These are phyloP conservation scores for Tautogolabrus adspersus DNA, from an alignment of 2,113 vertebrate genomes.

Conservation along the genomic window DNA sequence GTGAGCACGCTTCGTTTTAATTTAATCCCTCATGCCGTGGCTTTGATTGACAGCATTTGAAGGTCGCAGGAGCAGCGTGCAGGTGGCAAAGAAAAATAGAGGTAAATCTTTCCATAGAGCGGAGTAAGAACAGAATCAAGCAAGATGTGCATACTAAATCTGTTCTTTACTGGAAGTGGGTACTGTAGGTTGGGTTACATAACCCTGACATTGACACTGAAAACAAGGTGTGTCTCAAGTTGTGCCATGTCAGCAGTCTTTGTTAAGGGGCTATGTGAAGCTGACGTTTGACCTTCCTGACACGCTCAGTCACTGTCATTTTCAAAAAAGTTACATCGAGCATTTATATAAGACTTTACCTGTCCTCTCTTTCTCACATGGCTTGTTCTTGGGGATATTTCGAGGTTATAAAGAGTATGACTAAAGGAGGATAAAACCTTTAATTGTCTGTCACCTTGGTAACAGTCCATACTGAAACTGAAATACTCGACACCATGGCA, in stretches of 20 bases:
- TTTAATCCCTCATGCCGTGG: constrained; percentile 46
- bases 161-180: background rate
- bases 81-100: constrained; percentile 21
- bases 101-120: background rate
- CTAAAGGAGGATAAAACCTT: constrained; percentile 23
- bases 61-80: constrained; percentile 45
- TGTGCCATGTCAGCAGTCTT: background rate
- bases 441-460: constrained; percentile 50
- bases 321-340: background rate
- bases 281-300: constrained; percentile 6
- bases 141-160: constrained; percentile 40
- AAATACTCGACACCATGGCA: too few relatives aligned
- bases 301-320: background rate
- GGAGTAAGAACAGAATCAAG: constrained; percentile 17
- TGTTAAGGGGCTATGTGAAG: background rate
- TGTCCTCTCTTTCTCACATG: background rate
- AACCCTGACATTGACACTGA: constrained; percentile 15
- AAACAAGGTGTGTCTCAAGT: constrained; percentile 1
- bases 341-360: constrained; percentile 17
- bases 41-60: constrained; percentile 55
- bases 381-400: constrained; percentile 31
- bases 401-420: constrained; percentile 12
- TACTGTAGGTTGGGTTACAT: background rate
- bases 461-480: constrained; percentile 41
- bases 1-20: constrained; percentile 33